Evolutionary conservation across 1,140 invertebrate species (phyloP).

Genomic region (Zaprionus nigranus): DNA sequence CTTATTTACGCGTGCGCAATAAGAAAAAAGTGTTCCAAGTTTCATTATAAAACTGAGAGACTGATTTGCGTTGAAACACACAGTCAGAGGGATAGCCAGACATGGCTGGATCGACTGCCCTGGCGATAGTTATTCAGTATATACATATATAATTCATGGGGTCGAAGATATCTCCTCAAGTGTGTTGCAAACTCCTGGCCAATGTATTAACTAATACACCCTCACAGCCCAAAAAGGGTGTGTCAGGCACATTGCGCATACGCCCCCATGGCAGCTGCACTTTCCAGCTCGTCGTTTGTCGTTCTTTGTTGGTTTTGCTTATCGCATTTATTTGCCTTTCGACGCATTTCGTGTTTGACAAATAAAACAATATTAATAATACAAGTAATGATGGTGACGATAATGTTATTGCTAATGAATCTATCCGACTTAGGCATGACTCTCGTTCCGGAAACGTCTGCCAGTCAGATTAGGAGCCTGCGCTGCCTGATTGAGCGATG

Average conservation of each 20-base stretch:
- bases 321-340: conserved; percentile 74
- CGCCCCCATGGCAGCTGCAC: neutral
- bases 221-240: neutral
- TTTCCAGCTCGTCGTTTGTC: neutral
- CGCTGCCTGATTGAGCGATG: neutral
- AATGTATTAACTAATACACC: no score
- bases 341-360: conserved; percentile 64
- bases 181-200: no score
- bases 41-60: no score
- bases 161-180: no score
- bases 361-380: conserved; percentile 39
- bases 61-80: no score
- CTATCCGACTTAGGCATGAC: conserved; percentile 46
- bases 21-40: no score
- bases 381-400: neutral
- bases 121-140: no score
- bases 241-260: neutral
- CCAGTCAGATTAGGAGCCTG: conserved; percentile 14
- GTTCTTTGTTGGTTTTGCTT: conserved; percentile 60
- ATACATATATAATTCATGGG: no score
- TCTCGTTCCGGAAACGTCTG: conserved; percentile 51
- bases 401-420: neutral
- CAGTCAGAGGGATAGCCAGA: no score
- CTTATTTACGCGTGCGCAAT: no score
- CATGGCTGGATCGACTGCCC: no score